Evolutionary conservation across 2,113 vertebrate genomes (phyloP), one percentile per base, ranked within the genome.

Genomic region (Natator depressus): DNA sequence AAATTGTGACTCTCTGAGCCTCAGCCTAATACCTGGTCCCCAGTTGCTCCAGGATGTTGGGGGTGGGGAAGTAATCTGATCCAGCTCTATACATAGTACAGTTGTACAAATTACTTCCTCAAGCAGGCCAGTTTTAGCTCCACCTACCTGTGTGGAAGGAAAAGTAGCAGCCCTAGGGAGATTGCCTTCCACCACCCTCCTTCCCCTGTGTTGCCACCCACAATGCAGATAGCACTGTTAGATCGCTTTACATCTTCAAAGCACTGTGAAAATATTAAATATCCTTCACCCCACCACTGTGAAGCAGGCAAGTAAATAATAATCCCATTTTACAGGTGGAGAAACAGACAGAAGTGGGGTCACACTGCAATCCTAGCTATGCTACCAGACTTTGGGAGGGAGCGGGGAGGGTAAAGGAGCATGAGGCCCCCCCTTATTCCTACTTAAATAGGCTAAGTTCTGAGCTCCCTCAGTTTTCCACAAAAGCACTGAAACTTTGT

Each of bases 91-190:
- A 35, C 31, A 65, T 35, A 65, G 14, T 65, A 65, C 13, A 17
- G 59, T 17, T 31, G 31, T 65, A 65, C 6, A 17, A 65, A 65
- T 65, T 69, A 69, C 8, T 69, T 19, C 35, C 62, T n/a, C 14
- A 54, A 29, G 10, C 47, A 55, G 27, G 3, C 10, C 0, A 0
- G 35, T n/a, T n/a, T n/a, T n/a, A 69, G 35, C 35, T 10, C 84
- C 35, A 27, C 62, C 46, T 87, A 22, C 17, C 11, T 9, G 31
- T 83, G 53, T 83, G 89, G 51, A 10, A 84, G 22, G 16, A 89
- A 17, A 42, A 93, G 65, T 55, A 76, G 22, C 38, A 22, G 75
- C 95, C 25, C 25, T 49, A 78, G 57, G 65, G 57, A 29, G 31
- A 80, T 25, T 75, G 38, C 72, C 87, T 83, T 85, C 75, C 85